Base-by-base conservation (phyloP, 2,888 invertebrate species). In the Nomada ferruginata region DNA sequence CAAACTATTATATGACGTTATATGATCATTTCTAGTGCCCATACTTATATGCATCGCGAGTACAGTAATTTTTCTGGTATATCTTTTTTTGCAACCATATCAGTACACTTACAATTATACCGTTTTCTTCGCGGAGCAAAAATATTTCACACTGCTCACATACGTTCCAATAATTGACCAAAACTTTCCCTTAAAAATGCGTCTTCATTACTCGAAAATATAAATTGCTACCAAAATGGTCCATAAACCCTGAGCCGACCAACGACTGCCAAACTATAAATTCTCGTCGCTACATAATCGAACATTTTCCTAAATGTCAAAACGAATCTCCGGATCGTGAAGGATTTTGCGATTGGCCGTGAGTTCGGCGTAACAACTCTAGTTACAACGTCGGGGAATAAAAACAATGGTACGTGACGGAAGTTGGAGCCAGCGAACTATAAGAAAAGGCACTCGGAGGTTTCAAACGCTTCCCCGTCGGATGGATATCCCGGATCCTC, bases 401-500 rank as follows among this genome's bases (percentile, higher is more conserved):
- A 79, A 69, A 44, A 81, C 55, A 26, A 59, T 50, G 36, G 69
- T 26, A 70, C 74, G 44, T 59, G 80, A 81, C 26, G 23, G 20
- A 47, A 57, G 57, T 61, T 29, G 42, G 20, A 42, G 20, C 18
- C 47, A 55, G 64, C 59, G 23, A 65, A 57, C 42, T 55, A 57
- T 10, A 65, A 65, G 65, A 61, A 74, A 79, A 76, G 66, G 60
- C 77, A 73, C 61, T 81, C 57, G 73, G 60, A 52, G 73, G 59
- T 71, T 81, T 74, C 59, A 52, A 81, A 77, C 81, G 61, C 60
- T 68, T 69, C 71, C 63, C 64, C 68, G 59, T 59, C 29, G 61
- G 71, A 68, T 79, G 69, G 78, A 79, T 78, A 82, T 73, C 74
- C 66, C 4, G 55, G 68, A 68, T 79, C 68, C 79, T 83, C 85